Evolutionary conservation across 2,113 vertebrate genomes (phyloP).

Genomic region (Pollachius pollachius): DNA sequence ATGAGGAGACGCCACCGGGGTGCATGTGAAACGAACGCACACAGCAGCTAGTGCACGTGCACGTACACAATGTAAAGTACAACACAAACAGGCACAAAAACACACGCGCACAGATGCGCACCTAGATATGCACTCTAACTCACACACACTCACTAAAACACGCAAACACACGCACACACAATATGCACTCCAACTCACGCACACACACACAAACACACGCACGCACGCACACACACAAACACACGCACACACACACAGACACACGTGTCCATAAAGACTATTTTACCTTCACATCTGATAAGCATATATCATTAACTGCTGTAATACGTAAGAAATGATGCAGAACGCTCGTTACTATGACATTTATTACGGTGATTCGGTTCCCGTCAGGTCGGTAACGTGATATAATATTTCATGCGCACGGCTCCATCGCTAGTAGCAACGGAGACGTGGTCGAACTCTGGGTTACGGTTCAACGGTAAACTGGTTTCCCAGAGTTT

Average conservation of each 20-base stretch:
- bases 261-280: too few relatives aligned
- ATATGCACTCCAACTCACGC: too few relatives aligned
- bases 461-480: slow-evolving; percentile 12
- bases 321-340: too few relatives aligned
- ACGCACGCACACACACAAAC: too few relatives aligned
- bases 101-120: too few relatives aligned
- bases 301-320: too few relatives aligned
- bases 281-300: too few relatives aligned
- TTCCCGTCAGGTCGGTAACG: too few relatives aligned
- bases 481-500: slow-evolving; percentile 15
- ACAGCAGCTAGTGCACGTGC: slow-evolving; percentile 45
- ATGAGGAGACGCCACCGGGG: slow-evolving; percentile 19
- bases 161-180: too few relatives aligned
- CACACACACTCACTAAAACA: too few relatives aligned
- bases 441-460: slow-evolving; percentile 7
- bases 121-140: too few relatives aligned
- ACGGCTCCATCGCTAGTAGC: neutral
- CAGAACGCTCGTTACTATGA: neutral
- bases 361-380: neutral
- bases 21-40: slow-evolving; percentile 26
- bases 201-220: neutral
- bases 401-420: neutral
- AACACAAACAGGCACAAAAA: neutral
- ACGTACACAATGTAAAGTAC: slow-evolving; percentile 12
- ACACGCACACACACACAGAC: too few relatives aligned